These are phyloP conservation scores for Drosophila stalkeri DNA, from an alignment of 2,888 invertebrate species.

Conservation along the genomic window DNA sequence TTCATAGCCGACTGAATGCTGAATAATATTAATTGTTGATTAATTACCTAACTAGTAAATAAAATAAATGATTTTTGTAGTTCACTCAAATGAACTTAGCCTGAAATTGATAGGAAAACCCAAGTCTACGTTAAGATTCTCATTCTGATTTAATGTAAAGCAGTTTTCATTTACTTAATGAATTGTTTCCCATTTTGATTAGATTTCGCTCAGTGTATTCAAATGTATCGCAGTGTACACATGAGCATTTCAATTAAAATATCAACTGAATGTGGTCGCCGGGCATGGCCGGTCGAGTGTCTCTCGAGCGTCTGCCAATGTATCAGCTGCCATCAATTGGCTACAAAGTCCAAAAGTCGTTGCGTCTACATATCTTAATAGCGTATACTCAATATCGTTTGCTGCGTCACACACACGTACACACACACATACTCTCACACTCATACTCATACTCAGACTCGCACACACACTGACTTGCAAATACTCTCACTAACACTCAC, in stretches of 20 bases:
- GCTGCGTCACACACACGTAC: conserved; percentile 33
- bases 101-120: background rate
- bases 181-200: background rate
- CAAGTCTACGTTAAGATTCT: no score
- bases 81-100: no score
- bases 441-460: no score
- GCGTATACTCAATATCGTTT: conserved; percentile 50
- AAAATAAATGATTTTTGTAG: no score
- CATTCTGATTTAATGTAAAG: background rate
- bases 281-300: conserved; percentile 30
- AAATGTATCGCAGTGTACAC: background rate
- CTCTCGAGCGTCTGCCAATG: conserved; percentile 39
- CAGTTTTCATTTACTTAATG: background rate
- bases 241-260: conserved; percentile 25
- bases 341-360: conserved; percentile 51
- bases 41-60: background rate
- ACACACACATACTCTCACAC: background rate
- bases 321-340: conserved; percentile 31
- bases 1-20: no score
- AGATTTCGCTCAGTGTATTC: conserved; percentile 7
- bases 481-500: background rate
- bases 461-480: background rate
- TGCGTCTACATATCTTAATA: conserved; percentile 12
- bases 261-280: conserved; percentile 37
- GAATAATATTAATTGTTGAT: no score